Evolutionary conservation across 2,797 vertebrate genomes (phyloP), one percentile per base, ranked within the genome.

Genomic region (Halcyon leucocephala): DNA sequence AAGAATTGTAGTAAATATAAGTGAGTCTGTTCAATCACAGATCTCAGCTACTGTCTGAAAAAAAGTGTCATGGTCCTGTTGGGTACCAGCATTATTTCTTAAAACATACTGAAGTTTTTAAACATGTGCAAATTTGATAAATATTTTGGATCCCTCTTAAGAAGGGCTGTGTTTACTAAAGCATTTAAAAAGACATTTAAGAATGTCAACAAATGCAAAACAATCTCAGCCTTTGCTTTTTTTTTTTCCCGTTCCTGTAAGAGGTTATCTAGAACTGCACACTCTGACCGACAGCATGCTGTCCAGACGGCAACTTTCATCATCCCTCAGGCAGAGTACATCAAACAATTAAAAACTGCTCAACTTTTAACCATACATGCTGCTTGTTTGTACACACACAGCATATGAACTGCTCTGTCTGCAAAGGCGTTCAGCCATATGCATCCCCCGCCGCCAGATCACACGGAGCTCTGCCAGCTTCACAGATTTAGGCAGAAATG

Each of bases 361-460:
- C 55, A 37, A 33, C 60, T 46, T 69, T 55, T 29, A 64, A 26
- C 29, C 46, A 11, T 10, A 35, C 18, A 4, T 3, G 26, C 82
- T 81, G 86, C 49, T 67, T 52, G 18, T 33, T 66, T 3, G 0
- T 19, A 28, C 25, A 35, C 66, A 31, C 46, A 39, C 12, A 33
- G 61, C 0, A 1, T 28, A 44, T 4, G 4, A 92, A 20, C 49
- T 69, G 60, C 60, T 41, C 35, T 8, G 21, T 5, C 37, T 48
- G 37, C 7, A 0, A 8, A 35, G 82, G 33, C 2, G 0, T 18
- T 71, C 0, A 1, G 61, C 37, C 55, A 20, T 33, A 20, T 0
- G 1, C 33, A 7, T 57, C 9, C 42, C 49, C 39, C 3, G 4
- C 57, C 2, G 2, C 28, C 48, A 25, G 65, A 22, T 19, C 6